Conservation (phyloP, 2,888 invertebrate species). For the Mythimna pallens region DNA sequence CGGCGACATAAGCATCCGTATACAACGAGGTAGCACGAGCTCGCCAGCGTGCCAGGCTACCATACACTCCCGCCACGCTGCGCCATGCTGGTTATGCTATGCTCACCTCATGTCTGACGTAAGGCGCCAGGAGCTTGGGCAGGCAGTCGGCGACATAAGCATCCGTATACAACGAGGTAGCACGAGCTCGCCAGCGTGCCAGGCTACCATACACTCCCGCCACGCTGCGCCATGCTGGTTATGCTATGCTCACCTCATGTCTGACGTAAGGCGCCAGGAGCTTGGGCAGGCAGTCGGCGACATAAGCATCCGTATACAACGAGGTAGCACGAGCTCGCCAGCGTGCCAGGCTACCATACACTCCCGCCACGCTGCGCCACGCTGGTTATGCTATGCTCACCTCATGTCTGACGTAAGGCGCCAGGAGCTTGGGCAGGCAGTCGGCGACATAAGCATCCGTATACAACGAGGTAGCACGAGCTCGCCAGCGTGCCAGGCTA, state of each 20-base stretch:
- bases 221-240: not conserved
- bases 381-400: not conserved
- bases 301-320: not conserved
- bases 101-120: not conserved
- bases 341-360: no score
- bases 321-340: not conserved
- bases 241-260: not conserved
- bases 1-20: not conserved
- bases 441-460: not conserved
- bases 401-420: not conserved
- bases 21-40: not conserved
- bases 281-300: conserved; percentile 1
- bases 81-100: not conserved
- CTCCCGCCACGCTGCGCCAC: not conserved
- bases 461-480: not conserved
- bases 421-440: not conserved
- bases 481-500: not conserved
- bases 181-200: not conserved
- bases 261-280: not conserved
- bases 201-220: no score
- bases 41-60: not conserved
- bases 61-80: not conserved
- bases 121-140: not conserved
- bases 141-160: not conserved
- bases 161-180: not conserved